These are phyloP conservation scores for Promerops cafer DNA, from an alignment of 2,113 vertebrate genomes.

Conservation along the genomic window DNA sequence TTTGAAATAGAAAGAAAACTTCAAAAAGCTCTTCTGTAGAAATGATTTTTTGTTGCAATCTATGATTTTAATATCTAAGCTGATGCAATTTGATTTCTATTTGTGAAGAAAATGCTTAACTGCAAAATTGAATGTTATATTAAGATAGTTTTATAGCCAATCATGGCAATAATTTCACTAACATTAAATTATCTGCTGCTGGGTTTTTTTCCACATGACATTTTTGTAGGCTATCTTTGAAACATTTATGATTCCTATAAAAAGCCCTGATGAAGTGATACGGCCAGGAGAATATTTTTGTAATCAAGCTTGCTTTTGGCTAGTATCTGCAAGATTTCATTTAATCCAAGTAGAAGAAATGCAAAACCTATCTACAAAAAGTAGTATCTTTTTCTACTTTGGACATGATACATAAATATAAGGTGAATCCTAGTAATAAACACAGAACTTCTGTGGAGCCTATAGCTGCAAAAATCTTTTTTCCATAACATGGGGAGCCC, in stretches of 20 bases:
- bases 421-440: not conserved
- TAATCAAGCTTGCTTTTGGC: not conserved
- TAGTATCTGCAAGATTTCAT: not conserved
- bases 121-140: not conserved
- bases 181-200: constrained; percentile 19
- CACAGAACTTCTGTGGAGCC: not conserved
- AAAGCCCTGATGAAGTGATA: not conserved
- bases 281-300: not conserved
- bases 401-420: not conserved
- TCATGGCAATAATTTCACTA: not conserved
- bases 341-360: not conserved
- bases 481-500: not conserved
- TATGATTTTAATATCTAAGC: not conserved
- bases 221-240: constrained; percentile 8
- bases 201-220: not conserved
- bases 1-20: not conserved
- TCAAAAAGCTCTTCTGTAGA: not conserved
- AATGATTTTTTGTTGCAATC: not conserved
- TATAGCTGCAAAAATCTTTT: not conserved
- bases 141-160: constrained; percentile 1
- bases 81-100: not conserved
- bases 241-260: not conserved
- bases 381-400: not conserved
- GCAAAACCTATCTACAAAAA: not conserved
- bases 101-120: constrained; percentile 12